A percentile compares a stretch with the other conserved stretches of the same genome.
Conservation (phyloP, 2,888 invertebrate species). For the Hirtodrosophila duncani region DNA sequence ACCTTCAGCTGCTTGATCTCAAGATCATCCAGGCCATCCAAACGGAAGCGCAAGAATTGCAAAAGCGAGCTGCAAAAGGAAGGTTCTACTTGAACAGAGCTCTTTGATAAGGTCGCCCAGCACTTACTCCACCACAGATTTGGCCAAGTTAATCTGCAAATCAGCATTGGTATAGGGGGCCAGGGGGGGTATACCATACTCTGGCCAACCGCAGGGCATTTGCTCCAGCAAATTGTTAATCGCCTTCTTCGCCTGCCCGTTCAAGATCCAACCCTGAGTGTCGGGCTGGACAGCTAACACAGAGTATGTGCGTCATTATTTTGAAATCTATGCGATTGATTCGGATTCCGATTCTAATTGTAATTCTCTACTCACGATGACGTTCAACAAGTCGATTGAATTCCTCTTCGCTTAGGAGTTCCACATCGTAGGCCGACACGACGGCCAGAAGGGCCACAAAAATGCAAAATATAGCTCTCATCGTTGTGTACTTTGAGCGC, state of each 20-base stretch:
- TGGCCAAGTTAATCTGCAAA: conserved; percentile 52
- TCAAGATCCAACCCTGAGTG: conserved; percentile 61
- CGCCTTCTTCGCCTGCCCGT: conserved; percentile 64
- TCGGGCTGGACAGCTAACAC: conserved; percentile 45
- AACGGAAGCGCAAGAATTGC: conserved; percentile 68
- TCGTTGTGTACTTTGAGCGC: conserved; percentile 35
- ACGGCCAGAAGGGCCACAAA: conserved; percentile 58
- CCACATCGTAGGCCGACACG: conserved; percentile 55
- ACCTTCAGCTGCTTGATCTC: conserved; percentile 68
- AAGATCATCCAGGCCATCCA: conserved; percentile 72
- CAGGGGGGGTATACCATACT: conserved; percentile 70
- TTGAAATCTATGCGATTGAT: too few species aligned
- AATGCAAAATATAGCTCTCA: conserved; percentile 48
- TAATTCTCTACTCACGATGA: conserved; percentile 49
- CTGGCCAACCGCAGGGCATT: conserved; percentile 75
- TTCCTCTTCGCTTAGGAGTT: conserved; percentile 52
- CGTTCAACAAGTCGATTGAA: conserved; percentile 49
- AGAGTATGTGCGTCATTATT: not conserved
- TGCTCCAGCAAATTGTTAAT: conserved; percentile 55
- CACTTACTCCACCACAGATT: conserved; percentile 68
- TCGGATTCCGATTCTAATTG: not conserved
- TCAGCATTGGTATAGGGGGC: conserved; percentile 75
- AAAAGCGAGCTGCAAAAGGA: conserved; percentile 38
- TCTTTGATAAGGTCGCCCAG: not conserved
- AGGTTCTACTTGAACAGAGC: not conserved